Evolutionary conservation across 2,888 invertebrate genomes (phyloP), one percentile per base, ranked within the genome.

Genomic region (Boloria euphrosyne): DNA sequence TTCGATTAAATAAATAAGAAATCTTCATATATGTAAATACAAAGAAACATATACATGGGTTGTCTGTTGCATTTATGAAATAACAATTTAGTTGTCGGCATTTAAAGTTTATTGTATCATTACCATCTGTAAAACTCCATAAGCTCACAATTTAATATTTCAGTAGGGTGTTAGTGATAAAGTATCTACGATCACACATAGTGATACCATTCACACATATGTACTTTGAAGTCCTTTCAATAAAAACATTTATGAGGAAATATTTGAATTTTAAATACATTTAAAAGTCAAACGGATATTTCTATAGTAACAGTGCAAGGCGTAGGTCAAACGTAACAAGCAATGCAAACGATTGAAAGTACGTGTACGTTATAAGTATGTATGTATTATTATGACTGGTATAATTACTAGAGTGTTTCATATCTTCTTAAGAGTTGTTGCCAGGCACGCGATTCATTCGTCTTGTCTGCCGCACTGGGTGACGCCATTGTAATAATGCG

Each of bases 401-500:
- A 52, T 65, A 52, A 53, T 58, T 52, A 65, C 46, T 59, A 58
- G 5, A 51, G 43, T 60, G 52, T 49, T 50, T 50, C 18, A 18
- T 6, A 50, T 66, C n/a, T 63, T 13, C 43, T 47, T 49, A 7
- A 31, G 16, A 68, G 43, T 59, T 64, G 58, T 69, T 66, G 67
- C 64, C 68, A 68, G 55, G 55, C 68, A 69, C 66, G 66, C 65
- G 66, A 64, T 69, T 55, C 59, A 63, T 61, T 66, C 68, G 62
- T 65, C 51, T 72, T 65, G 70, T 63, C 53, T 59, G 59, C 61
- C 65, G 53, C 68, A 68, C 65, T 65, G 68, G 69, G 67, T 74
- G 74, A 75, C 73, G 75, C 71, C 72, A 74, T 73, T 71, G 69
- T 66, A 72, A 70, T 73, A 68, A 71, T 67, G 70, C 66, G 66